These are phyloP conservation scores for Sebastes fasciatus DNA, from an alignment of 2,113 vertebrate species.

Conservation along the genomic window DNA sequence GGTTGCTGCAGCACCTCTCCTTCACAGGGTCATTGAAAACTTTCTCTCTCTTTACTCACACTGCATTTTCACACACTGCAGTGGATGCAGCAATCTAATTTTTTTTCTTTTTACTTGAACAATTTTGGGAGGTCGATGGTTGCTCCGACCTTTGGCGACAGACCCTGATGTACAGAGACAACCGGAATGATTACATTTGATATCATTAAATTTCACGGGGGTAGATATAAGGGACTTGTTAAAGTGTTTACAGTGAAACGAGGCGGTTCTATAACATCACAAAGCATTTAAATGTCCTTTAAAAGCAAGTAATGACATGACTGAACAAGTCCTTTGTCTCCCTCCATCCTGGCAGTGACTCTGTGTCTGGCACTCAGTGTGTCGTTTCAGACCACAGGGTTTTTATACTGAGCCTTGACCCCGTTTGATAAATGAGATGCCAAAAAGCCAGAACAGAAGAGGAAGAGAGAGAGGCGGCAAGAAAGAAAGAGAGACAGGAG, in stretches of 20 bases:
- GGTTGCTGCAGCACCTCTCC: neutral
- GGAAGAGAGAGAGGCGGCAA: slow-evolving; percentile 13
- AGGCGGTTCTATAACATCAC: neutral
- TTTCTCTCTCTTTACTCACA: neutral
- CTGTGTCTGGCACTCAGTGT: slow-evolving; percentile 23
- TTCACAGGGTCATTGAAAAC: neutral
- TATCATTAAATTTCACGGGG: slow-evolving; percentile 23
- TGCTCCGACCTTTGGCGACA: neutral
- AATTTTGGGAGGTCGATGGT: no score
- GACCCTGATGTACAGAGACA: neutral
- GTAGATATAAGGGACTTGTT: neutral
- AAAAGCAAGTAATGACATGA: neutral
- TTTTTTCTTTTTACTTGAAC: neutral
- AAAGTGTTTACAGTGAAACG: neutral
- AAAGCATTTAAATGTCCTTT: neutral
- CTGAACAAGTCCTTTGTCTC: slow-evolving; percentile 16
- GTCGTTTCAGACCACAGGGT: slow-evolving; percentile 47
- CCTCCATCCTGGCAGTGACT: slow-evolving; percentile 14
- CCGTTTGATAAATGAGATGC: slow-evolving; percentile 61
- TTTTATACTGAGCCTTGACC: slow-evolving; percentile 50
- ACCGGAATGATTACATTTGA: neutral
- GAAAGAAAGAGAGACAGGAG: neutral
- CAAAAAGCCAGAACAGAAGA: slow-evolving; percentile 50
- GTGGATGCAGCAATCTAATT: neutral
- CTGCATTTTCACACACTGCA: neutral